Percentiles rank a stretch among this genome's conserved stretches.
Conservation (phyloP, 1,140 invertebrate genomes). For the Diorhabda sublineata region DNA sequence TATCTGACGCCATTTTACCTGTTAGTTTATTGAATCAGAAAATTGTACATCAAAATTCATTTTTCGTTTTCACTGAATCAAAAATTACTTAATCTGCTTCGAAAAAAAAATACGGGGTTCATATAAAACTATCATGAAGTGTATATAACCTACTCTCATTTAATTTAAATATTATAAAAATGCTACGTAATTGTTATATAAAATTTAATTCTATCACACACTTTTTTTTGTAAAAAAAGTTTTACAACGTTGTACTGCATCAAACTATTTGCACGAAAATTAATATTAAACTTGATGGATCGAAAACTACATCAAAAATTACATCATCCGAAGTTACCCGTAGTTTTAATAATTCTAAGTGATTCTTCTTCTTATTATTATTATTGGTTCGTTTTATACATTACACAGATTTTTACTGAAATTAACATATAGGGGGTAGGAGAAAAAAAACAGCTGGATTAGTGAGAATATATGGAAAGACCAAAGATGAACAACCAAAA, state of each 20-base stretch:
- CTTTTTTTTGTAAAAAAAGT: conserved; percentile 23
- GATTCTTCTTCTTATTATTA: background rate
- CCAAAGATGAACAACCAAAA: no score
- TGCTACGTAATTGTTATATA: conserved; percentile 19
- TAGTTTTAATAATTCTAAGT: background rate
- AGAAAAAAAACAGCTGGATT: no score
- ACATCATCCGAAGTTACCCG: conserved; percentile 4
- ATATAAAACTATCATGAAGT: background rate
- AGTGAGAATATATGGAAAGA: no score
- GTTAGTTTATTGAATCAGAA: no score
- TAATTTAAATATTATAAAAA: conserved; percentile 22
- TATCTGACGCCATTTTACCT: no score
- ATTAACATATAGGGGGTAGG: no score
- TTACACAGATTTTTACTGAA: no score
- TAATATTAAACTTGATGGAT: conserved; percentile 5
- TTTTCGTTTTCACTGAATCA: no score
- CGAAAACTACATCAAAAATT: conserved; percentile 15
- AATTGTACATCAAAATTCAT: no score
- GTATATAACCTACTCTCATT: conserved; percentile 21
- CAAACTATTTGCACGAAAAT: conserved; percentile 19
- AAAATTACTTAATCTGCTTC: no score
- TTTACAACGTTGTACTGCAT: conserved; percentile 20
- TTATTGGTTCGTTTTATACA: no score
- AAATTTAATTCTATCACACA: conserved; percentile 22
- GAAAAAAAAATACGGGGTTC: no score